A percentile compares a stretch with the other conserved stretches of the same genome.
phyloP scores from a whole-genome alignment of 2,888 invertebrate genomes.

The Drosophila picticornis region DNA sequence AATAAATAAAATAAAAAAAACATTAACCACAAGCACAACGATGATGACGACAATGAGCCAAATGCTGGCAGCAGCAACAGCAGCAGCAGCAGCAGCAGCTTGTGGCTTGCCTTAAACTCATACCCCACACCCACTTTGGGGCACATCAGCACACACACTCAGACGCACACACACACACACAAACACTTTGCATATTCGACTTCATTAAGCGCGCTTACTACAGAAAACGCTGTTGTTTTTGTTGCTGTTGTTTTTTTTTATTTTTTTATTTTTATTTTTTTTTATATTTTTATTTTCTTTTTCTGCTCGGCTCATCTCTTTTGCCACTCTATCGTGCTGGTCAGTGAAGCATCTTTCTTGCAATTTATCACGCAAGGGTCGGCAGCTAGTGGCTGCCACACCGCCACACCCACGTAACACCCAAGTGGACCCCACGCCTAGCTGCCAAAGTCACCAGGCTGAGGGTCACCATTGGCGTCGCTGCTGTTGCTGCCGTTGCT shows the following conservation, averaged over 20 bases:
- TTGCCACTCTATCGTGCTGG: conserved; percentile 71
- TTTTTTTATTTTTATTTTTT: conserved; percentile 15
- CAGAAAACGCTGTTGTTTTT: conserved; percentile 25
- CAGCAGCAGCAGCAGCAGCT: conserved; percentile 29
- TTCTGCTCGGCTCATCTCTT: conserved; percentile 51
- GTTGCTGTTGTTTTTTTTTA: conserved; percentile 12
- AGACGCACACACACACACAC: conserved; percentile 4
- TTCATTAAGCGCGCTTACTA: conserved; percentile 65
- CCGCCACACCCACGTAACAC: conserved; percentile 7
- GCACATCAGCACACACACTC: conserved; percentile 16
- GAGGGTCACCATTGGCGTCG: background rate
- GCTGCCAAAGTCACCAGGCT: conserved; percentile 26
- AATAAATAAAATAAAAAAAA: conserved; percentile 2
- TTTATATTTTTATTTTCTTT: conserved; percentile 3
- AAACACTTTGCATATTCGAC: conserved; percentile 77
- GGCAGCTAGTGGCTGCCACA: conserved; percentile 1
- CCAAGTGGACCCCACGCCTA: conserved; percentile 45
- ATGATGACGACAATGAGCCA: conserved; percentile 53
- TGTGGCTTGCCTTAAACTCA: conserved; percentile 8
- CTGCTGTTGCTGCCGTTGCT: conserved; percentile 6
- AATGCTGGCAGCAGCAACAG: conserved; percentile 6
- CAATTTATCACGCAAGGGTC: conserved; percentile 69
- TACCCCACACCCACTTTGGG: conserved; percentile 6
- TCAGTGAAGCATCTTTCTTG: conserved; percentile 63
- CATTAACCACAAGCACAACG: conserved; percentile 56